Conservation (phyloP, 1,140 invertebrate genomes). For the Apis laboriosa region DNA sequence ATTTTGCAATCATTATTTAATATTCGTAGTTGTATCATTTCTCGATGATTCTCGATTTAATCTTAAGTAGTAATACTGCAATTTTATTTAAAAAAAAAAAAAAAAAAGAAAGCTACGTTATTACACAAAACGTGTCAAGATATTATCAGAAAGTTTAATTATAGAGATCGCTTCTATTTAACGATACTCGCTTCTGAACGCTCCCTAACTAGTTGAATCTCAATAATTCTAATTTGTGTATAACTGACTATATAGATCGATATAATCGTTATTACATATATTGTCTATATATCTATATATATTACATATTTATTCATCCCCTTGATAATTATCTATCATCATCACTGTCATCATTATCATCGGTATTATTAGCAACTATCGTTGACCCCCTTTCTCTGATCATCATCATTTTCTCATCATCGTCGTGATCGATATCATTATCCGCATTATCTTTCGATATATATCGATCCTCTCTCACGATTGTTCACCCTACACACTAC, state of each 20-base stretch:
- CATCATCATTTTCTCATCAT: neutral
- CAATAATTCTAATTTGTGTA: slow-evolving; percentile 41
- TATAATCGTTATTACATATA: slow-evolving; percentile 11
- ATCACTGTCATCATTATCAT: slow-evolving; percentile 54
- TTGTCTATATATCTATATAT: slow-evolving; percentile 16
- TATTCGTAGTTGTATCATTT: neutral
- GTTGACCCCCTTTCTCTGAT: neutral
- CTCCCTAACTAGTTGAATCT: slow-evolving; percentile 36
- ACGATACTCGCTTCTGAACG: slow-evolving; percentile 45
- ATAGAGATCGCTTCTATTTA: neutral
- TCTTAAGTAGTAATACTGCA: neutral
- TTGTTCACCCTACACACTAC: neutral
- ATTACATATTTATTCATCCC: slow-evolving; percentile 41
- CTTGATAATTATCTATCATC: slow-evolving; percentile 42
- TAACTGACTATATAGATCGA: slow-evolving; percentile 46
- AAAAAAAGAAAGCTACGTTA: neutral
- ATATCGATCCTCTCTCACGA: neutral
- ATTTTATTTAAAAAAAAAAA: neutral
- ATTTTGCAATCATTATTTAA: neutral
- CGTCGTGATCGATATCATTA: neutral
- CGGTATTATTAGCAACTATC: slow-evolving; percentile 19
- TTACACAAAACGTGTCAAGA: neutral
- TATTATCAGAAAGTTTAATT: neutral
- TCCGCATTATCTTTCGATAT: neutral
- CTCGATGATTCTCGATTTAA: neutral